Base-by-base conservation (phyloP, 2,113 vertebrate species). In the Enhydra lutris region DNA sequence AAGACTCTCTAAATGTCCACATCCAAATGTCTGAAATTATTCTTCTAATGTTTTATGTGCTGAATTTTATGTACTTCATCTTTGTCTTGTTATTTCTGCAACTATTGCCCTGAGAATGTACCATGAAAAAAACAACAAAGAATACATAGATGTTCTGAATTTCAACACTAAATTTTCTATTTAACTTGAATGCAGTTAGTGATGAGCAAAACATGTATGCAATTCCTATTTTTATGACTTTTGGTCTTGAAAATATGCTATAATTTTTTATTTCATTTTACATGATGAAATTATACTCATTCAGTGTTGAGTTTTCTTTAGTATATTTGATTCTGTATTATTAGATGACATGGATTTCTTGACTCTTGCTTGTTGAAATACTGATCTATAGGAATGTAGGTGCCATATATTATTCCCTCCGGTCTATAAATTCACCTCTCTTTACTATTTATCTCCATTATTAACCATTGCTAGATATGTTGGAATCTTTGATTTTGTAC, bases 21-120 rank as follows among this genome's bases (percentile, higher is more conserved):
- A 57, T 15, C 4, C 7, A 94, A 45, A 96, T 94, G 92, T 92
- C 76, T 97, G 34, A 80, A 92, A 95, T 94, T 83, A 96, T 34
- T 78, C n/a, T 90, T 24, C 59, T 87, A 71, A 81, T 83, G 26
- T 65, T 96, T 89, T 59, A 82, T 73, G 45, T 89, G n/a, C 45
- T 69, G 20, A 3, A 79, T 96, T 91, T 96, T n/a, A 80, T 69
- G 0, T 47, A 17, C 34, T 97, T 85, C n/a, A 57, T 95, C 61
- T 96, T 85, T 94, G 45, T 86, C 55, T 87, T 84, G 36, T 36
- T 45, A 84, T 92, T 79, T 92, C 52, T 93, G 20, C 34, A 93
- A 31, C 71, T 78, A 85, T 67, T 76, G 6, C 23, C 91, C 52
- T 90, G 45, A 91, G 26, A 47, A 65, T 91, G 42, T 82, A 31